Conservation (phyloP, 2,888 invertebrate species). For the Acleris literana region DNA sequence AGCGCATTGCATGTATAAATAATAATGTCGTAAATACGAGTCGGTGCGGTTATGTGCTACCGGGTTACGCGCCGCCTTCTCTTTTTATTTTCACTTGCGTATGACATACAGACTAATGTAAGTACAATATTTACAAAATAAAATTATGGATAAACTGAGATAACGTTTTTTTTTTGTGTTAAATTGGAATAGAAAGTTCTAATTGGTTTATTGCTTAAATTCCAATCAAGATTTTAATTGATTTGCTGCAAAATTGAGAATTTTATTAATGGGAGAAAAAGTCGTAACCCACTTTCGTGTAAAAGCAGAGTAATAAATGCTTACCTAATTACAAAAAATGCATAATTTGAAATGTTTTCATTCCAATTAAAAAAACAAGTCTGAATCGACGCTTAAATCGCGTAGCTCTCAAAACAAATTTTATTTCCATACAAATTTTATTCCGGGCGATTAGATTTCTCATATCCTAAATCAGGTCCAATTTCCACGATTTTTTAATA, state of each 20-base stretch:
- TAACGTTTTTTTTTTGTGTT: neutral
- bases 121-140: neutral
- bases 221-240: slow-evolving; percentile 19
- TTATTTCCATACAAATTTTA: too few relatives aligned
- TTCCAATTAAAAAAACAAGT: slow-evolving; percentile 11
- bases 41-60: slow-evolving; percentile 75
- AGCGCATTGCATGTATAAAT: slow-evolving; percentile 78
- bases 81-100: slow-evolving; percentile 45
- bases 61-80: slow-evolving; percentile 71
- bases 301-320: slow-evolving; percentile 1
- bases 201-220: slow-evolving; percentile 32
- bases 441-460: too few relatives aligned
- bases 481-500: too few relatives aligned
- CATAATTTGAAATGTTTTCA: neutral
- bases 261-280: slow-evolving; percentile 7
- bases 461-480: too few relatives aligned
- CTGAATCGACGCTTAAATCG: too few relatives aligned
- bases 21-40: slow-evolving; percentile 77
- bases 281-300: slow-evolving; percentile 11
- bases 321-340: neutral
- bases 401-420: too few relatives aligned
- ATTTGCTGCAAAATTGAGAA: slow-evolving; percentile 1
- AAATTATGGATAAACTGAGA: slow-evolving; percentile 1
- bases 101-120: slow-evolving; percentile 14
- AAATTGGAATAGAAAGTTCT: slow-evolving; percentile 24